Conservation (phyloP, 1,140 invertebrate genomes). For the Pachypsylla venusta region DNA sequence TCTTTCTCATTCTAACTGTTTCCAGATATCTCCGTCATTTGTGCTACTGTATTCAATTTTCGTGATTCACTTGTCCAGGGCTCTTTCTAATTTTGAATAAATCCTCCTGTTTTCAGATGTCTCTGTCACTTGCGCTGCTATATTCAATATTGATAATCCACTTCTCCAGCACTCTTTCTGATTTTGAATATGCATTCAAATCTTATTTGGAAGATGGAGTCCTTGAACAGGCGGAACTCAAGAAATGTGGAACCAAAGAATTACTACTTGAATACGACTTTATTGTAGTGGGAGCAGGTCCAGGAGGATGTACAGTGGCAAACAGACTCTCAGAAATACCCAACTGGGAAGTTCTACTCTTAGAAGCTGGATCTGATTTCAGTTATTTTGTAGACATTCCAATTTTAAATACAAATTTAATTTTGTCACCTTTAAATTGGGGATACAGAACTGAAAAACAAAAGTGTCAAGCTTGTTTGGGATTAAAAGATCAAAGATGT, state of each 20-base stretch:
- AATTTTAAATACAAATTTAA: background rate
- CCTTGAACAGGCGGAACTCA: background rate
- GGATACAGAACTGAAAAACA: conserved; percentile 56
- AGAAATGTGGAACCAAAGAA: background rate
- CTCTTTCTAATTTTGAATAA: too few species aligned
- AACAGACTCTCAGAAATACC: conserved; percentile 35
- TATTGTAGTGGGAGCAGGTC: conserved; percentile 36
- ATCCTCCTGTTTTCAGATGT: too few species aligned
- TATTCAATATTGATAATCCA: too few species aligned
- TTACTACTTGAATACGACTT: conserved; percentile 14
- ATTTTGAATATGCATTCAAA: background rate
- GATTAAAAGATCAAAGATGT: conserved; percentile 45
- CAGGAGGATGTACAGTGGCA: conserved; percentile 39
- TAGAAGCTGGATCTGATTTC: conserved; percentile 42
- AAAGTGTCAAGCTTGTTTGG: conserved; percentile 43
- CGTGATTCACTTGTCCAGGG: too few species aligned
- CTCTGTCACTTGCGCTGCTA: too few species aligned
- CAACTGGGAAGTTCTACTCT: conserved; percentile 33
- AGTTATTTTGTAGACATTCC: conserved; percentile 1
- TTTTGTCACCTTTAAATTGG: conserved; percentile 43
- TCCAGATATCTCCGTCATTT: too few species aligned
- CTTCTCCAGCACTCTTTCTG: too few species aligned
- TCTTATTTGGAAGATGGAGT: background rate
- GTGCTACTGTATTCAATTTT: too few species aligned
- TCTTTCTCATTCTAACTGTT: too few species aligned